Percentiles rank a stretch among this genome's conserved stretches.
Conservation (phyloP, 2,113 vertebrate species). For the Ifrita kowaldi region DNA sequence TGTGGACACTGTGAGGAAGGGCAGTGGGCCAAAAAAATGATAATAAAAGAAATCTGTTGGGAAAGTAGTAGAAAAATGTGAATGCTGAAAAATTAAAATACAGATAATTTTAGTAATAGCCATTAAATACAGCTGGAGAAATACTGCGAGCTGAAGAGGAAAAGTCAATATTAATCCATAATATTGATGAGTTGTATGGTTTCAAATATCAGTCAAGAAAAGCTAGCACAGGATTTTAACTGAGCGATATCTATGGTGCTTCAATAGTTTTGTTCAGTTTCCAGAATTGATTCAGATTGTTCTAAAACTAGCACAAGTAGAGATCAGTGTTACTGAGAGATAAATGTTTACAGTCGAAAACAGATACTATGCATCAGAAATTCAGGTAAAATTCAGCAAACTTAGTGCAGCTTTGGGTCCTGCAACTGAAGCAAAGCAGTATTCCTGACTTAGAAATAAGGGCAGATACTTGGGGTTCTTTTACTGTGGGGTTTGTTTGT, state of each 20-base stretch:
- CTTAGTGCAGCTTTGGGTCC: neutral
- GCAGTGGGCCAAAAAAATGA: constrained; percentile 40
- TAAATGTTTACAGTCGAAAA: neutral
- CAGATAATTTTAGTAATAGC: constrained; percentile 2
- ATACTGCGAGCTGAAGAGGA: neutral
- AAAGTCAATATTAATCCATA: constrained; percentile 9
- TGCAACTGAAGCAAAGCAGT: neutral
- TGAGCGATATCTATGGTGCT: neutral
- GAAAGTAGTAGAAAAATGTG: neutral
- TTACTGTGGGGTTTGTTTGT: neutral
- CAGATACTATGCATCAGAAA: neutral
- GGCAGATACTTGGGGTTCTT: neutral
- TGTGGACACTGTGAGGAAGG: constrained; percentile 53
- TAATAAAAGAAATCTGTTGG: neutral
- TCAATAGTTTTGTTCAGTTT: neutral
- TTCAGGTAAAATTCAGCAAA: neutral
- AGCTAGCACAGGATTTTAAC: neutral
- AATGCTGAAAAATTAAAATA: constrained; percentile 46
- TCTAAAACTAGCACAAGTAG: neutral
- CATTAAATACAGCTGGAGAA: constrained; percentile 29
- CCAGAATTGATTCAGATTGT: neutral
- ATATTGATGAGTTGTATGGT: neutral
- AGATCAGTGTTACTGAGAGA: neutral
- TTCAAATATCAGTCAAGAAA: neutral
- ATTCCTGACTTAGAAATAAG: neutral